Evolutionary conservation across 2,797 vertebrate genomes (phyloP).

Genomic region (Dipus sagitta): DNA sequence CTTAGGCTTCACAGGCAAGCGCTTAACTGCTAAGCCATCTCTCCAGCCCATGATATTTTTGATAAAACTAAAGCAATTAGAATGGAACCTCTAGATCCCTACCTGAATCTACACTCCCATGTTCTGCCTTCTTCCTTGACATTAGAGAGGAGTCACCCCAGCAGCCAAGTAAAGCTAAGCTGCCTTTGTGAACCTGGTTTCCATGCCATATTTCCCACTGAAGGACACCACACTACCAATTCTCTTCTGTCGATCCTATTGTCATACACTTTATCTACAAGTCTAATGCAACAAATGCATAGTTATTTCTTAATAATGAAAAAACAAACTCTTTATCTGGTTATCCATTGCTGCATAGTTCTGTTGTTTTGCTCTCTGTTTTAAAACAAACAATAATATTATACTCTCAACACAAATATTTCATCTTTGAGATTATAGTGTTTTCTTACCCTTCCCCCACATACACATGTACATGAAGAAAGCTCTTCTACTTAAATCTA

Average conservation of each 20-base stretch:
- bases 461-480: neutral
- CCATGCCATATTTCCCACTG: neutral
- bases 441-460: neutral
- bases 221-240: neutral
- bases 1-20: too few relatives aligned
- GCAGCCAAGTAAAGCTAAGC: neutral
- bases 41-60: neutral
- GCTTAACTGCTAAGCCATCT: too few relatives aligned
- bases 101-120: neutral
- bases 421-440: neutral
- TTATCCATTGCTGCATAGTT: neutral
- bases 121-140: neutral
- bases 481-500: neutral
- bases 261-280: neutral
- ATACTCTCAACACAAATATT: neutral
- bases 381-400: neutral
- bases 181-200: neutral
- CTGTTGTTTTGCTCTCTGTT: neutral
- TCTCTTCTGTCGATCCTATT: neutral
- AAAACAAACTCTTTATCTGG: neutral
- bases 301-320: neutral
- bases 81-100: neutral
- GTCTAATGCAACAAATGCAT: neutral
- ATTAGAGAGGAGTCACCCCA: neutral
- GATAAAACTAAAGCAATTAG: slow-evolving; percentile 18